Evolutionary conservation across 2,888 invertebrate genomes (phyloP), one percentile per base, ranked within the genome.

Genomic region (Diploptera punctata): DNA sequence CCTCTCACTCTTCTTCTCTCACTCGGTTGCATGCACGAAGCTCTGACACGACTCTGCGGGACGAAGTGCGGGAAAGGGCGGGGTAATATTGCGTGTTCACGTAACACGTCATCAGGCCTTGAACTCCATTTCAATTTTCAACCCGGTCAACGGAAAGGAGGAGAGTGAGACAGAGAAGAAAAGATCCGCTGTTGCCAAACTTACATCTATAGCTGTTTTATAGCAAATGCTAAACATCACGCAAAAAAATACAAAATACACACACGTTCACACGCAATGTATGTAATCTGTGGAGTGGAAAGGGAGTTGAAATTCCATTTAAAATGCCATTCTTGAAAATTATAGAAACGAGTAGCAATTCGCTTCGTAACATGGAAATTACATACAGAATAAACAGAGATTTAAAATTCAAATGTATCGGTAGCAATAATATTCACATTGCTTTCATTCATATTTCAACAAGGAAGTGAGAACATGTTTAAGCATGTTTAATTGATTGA

Each of bases 31-130:
- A 54, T 54, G 54, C 26, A 54, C 24, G 24, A 54, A 54, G 26
- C 54, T 24, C 5, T 54, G 54, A 13, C 26, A 60, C 18, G 19
- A 18, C 13, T 33, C 9, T 19, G n/a, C 19, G 31, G 33, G 54
- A 54, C 3, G 19, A 18, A 7, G 57, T 3, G 16, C 38, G n/a
- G 44, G 47, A 26, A 26, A n/a, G 47, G 47, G 33, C 13, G 68
- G 67, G 67, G 29, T 26, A 43, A 38, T 33, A 38, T 47, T 62
- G 70, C 62, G 70, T 62, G 47, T 49, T 70, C 70, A 49, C 33
- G 75, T 75, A 75, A 78, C 78, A 79, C 80, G 80, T 80, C 80
- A 80, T 77, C 75, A 80, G 80, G 77, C 80, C 80, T 80, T 80
- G 80, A 80, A 80, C 80, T 79, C 80, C 78, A 80, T 79, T 79